Evolutionary conservation across 1,140 invertebrate genomes (phyloP).

Genomic region (Philopotamus ludificatus): DNA sequence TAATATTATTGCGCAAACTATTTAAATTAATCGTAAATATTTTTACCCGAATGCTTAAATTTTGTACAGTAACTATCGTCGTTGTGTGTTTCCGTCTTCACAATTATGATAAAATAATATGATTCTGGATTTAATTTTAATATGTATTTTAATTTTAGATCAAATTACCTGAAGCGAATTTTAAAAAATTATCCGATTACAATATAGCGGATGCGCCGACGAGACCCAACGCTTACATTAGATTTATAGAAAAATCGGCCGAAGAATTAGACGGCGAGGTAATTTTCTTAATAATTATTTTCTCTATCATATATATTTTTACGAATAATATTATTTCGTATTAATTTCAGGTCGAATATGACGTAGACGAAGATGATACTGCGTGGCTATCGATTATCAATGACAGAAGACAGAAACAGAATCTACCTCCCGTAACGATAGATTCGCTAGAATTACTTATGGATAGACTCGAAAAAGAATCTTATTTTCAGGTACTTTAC

Average conservation of each 20-base stretch:
- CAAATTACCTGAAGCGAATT: constrained; percentile 80
- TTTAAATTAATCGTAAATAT: too few species aligned
- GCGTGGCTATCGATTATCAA: constrained; percentile 91
- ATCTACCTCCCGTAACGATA: constrained; percentile 70
- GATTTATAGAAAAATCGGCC: constrained; percentile 91
- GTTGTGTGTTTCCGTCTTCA: too few species aligned
- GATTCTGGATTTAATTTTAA: too few species aligned
- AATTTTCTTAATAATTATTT: constrained; percentile 20
- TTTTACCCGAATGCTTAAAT: too few species aligned
- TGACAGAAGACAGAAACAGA: constrained; percentile 68
- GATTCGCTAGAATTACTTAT: constrained; percentile 92
- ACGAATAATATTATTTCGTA: constrained; percentile 12
- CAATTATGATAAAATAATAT: too few species aligned
- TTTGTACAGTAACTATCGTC: too few species aligned
- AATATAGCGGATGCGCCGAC: constrained; percentile 76
- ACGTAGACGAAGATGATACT: constrained; percentile 96
- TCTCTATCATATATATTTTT: too few species aligned
- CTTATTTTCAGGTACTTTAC: constrained; percentile 79
- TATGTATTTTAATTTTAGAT: constrained; percentile 24
- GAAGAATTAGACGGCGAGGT: constrained; percentile 89
- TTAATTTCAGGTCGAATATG: constrained; percentile 79
- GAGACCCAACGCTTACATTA: constrained; percentile 76
- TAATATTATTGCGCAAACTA: too few species aligned
- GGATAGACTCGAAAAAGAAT: constrained; percentile 97
- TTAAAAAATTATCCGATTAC: constrained; percentile 76